Base-by-base conservation (phyloP, 2,888 invertebrate genomes). In the Didymodactylos carnosus region DNA sequence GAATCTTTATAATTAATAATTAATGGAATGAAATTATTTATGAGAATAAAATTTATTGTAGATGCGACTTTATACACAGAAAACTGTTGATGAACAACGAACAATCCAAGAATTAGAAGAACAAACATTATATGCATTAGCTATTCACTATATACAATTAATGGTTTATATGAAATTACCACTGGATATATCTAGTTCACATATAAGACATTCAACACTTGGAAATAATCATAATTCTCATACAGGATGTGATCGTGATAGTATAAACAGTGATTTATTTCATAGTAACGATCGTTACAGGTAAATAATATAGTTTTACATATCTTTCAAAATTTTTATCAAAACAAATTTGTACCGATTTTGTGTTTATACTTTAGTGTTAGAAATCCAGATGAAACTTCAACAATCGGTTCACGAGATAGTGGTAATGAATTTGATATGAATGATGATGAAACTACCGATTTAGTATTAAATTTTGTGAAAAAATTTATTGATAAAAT, bases 131-230 rank as follows among this genome's bases (percentile, higher is more conserved):
- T 69, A 39, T 25, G 39, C 69, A 69, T 23, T 69, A 23, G 69
- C 23, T 4, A 40, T 95, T 79, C 95, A 97, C 84, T 97, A 93
- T 84, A 93, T 94, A 29, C 94, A 95, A 84, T 86, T 94, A 72
- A 95, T 97, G 91, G 94, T 95, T 19, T 93, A 91, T 82, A 85
- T 97, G 76, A 85, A 94, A 40, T 89, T 97, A 79, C 97, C 95
- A 71, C 86, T 95, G 73, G 94, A 95, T 84, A 86, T 74, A 11
- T 62, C 53, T 19, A 35, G 35, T 11, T 27, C 62, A 19, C 29
- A 84, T 23, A 81, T 79, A 72, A 80, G 80, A 73, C 78, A 79
- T 49, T 79, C 80, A 71, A 79, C 79, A 71, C n/a, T n/a, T n/a
- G n/a, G n/a, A n/a, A 77, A 75, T 70, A 62, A 62, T 62, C 62